Evolutionary conservation across 2,113 vertebrate genomes (phyloP).

Genomic region (Thamnophis sirtalis): DNA sequence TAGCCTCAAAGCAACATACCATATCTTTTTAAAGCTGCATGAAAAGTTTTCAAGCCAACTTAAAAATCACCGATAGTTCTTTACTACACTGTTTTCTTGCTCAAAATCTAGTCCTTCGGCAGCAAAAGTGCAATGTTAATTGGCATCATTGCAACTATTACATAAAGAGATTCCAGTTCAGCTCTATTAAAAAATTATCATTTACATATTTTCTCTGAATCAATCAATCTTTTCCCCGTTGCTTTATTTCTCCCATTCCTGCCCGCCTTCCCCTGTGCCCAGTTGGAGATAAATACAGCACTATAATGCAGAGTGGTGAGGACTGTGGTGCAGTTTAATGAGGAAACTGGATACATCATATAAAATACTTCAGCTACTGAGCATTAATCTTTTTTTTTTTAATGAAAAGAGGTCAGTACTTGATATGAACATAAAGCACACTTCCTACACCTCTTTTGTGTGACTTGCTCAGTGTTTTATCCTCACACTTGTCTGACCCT

Average conservation of each 20-base stretch:
- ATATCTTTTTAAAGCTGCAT: background rate
- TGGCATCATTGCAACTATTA: background rate
- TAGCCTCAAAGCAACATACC: background rate
- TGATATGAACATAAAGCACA: background rate
- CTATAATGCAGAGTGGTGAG: background rate
- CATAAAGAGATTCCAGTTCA: background rate
- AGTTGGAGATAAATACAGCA: background rate
- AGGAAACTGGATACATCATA: background rate
- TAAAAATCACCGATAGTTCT: background rate
- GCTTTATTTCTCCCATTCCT: background rate
- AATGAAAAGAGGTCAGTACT: conserved; percentile 18
- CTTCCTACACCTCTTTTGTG: background rate
- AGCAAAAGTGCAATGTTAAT: background rate
- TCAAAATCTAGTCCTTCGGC: background rate
- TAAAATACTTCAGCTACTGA: conserved; percentile 17
- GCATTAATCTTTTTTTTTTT: background rate
- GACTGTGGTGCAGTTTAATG: background rate
- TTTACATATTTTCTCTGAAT: background rate
- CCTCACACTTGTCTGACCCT: conserved; percentile 2
- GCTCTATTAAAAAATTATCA: background rate
- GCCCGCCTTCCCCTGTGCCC: rapidly evolving
- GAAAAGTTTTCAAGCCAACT: background rate
- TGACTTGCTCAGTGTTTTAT: conserved; percentile 37
- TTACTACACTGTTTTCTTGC: background rate
- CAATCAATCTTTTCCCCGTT: background rate